A percentile compares a stretch with the other conserved stretches of the same genome.
Evolutionary conservation across 2,888 invertebrate genomes (phyloP).

Genomic region (Tupiocoris notatus): DNA sequence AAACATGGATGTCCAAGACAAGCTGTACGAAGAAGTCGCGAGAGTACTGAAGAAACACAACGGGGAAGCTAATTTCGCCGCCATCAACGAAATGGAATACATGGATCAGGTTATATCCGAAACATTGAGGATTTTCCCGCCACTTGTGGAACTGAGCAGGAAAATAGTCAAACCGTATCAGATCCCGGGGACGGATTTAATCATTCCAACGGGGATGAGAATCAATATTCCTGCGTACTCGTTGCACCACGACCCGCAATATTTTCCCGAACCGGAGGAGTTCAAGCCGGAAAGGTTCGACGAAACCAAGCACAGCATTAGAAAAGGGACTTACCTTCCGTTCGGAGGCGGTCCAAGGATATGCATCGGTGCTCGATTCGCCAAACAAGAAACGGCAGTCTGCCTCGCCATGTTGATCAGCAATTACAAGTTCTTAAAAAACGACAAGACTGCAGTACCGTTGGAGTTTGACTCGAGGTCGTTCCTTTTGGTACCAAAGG

Average conservation of each 20-base stretch:
- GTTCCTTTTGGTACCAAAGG: not conserved
- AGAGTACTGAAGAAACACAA: conserved; percentile 53
- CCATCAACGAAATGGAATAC: conserved; percentile 60
- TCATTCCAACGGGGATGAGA: conserved; percentile 21
- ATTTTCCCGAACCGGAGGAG: not conserved
- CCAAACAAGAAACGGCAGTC: not conserved
- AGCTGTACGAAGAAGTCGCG: conserved; percentile 57
- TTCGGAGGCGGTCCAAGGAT: not conserved
- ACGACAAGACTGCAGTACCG: not conserved
- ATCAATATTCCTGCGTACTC: conserved; percentile 30
- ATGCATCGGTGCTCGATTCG: not conserved
- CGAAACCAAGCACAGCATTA: not conserved
- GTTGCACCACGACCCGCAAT: conserved; percentile 43
- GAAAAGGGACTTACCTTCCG: not conserved
- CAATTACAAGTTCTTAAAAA: not conserved
- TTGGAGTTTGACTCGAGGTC: not conserved
- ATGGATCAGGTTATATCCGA: conserved; percentile 59
- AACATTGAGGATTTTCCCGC: conserved; percentile 46
- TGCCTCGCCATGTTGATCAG: not conserved
- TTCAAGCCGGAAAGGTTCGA: not conserved
- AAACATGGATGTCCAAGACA: conserved; percentile 58
- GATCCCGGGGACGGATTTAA: conserved; percentile 45
- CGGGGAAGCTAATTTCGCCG: conserved; percentile 59
- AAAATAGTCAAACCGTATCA: conserved; percentile 47
- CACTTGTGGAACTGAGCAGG: conserved; percentile 31